These are phyloP conservation scores for Aspidoscelis tigris DNA, from an alignment of 2,113 vertebrate genomes.

Conservation along the genomic window DNA sequence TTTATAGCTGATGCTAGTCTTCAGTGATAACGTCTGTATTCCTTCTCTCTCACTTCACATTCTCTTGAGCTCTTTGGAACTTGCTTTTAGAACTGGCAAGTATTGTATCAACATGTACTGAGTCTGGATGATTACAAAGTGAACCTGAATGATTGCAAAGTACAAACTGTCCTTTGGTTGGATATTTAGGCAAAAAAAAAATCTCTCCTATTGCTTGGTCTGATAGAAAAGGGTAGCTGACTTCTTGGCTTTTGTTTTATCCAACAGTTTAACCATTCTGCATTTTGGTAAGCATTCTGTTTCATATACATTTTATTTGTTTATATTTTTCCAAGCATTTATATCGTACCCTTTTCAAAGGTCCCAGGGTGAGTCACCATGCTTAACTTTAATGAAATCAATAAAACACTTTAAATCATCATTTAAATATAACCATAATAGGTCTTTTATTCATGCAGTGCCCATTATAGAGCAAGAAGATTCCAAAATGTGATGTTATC, in stretches of 20 bases:
- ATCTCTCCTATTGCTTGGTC: neutral
- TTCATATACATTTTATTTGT: too few relatives aligned
- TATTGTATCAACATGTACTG: conserved; percentile 45
- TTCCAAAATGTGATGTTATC: neutral
- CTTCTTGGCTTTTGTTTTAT: neutral
- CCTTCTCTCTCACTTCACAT: conserved; percentile 23
- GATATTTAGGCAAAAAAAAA: conserved; percentile 37
- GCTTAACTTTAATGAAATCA: too few relatives aligned
- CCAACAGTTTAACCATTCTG: neutral
- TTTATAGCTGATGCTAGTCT: conserved; percentile 41
- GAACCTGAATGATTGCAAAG: neutral
- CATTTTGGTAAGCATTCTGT: neutral
- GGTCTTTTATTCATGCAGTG: neutral
- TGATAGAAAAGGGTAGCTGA: neutral
- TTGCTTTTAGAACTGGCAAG: conserved; percentile 28
- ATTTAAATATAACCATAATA: too few relatives aligned
- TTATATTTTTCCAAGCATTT: too few relatives aligned
- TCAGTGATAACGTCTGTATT: conserved; percentile 25
- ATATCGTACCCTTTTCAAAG: too few relatives aligned
- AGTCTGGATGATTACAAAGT: conserved; percentile 25
- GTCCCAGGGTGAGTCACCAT: too few relatives aligned
- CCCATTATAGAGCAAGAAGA: neutral
- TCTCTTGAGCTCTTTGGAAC: conserved; percentile 31
- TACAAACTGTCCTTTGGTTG: neutral
- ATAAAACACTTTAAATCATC: too few relatives aligned